Evolutionary conservation across 2,888 invertebrate genomes (phyloP).

Genomic region (Acrobasis suavella): DNA sequence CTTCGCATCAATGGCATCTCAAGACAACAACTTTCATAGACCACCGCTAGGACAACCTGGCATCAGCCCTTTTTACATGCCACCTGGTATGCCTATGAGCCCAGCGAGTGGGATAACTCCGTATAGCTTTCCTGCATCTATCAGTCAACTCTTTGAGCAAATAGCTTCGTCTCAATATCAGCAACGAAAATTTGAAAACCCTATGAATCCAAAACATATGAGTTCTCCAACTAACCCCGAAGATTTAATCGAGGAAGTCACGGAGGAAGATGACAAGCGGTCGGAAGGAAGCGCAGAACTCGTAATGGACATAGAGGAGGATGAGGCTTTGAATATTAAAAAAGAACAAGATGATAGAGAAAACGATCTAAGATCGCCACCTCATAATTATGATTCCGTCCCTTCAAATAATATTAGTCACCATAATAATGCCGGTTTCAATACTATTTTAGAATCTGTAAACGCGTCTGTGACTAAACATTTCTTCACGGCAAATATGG

Average conservation of each 20-base stretch:
- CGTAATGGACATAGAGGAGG: constrained; percentile 87
- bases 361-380: constrained; percentile 47
- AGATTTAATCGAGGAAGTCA: constrained; percentile 83
- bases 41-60: constrained; percentile 76
- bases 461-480: constrained; percentile 89
- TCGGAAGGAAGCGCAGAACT: constrained; percentile 83
- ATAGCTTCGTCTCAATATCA: constrained; percentile 78
- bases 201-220: constrained; percentile 54
- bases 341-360: constrained; percentile 68
- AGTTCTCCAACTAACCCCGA: constrained; percentile 77
- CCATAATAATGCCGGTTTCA: constrained; percentile 84
- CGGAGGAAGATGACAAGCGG: constrained; percentile 81
- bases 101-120: constrained; percentile 71
- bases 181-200: constrained; percentile 65
- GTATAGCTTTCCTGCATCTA: constrained; percentile 81
- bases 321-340: constrained; percentile 74
- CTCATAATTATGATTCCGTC: constrained; percentile 59
- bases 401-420: constrained; percentile 56
- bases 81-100: constrained; percentile 79
- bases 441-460: constrained; percentile 88
- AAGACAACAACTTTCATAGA: constrained; percentile 74
- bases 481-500: constrained; percentile 86
- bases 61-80: constrained; percentile 85
- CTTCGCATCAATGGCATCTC: constrained; percentile 77
- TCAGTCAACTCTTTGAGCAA: constrained; percentile 86